Conservation (phyloP, 2,113 vertebrate species). For the Pelodiscus sinensis region DNA sequence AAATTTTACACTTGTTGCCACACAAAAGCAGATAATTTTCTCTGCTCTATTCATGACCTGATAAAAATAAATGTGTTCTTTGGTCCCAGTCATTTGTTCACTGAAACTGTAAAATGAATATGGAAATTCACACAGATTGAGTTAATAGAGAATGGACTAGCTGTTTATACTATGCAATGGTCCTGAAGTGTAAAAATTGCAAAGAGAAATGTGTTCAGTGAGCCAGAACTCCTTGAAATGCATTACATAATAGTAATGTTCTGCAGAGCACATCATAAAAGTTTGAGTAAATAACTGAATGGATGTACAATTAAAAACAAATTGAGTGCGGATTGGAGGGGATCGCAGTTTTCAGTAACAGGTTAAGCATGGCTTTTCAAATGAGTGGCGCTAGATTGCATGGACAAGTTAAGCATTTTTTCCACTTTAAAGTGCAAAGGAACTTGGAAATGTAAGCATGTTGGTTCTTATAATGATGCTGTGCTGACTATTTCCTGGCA, state of each 20-base stretch:
- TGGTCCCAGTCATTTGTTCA: not conserved
- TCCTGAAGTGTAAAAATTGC: not conserved
- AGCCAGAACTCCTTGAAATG: not conserved
- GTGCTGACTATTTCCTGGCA: slow-evolving; percentile 12
- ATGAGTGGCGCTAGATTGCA: not conserved
- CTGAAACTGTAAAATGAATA: not conserved
- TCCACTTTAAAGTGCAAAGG: slow-evolving; percentile 1
- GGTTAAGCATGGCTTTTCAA: not conserved
- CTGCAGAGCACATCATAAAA: not conserved
- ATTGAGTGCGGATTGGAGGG: not conserved
- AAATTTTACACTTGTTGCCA: not conserved
- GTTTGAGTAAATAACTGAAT: not conserved
- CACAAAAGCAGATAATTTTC: not conserved
- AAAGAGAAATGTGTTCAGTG: not conserved
- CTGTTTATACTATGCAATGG: not conserved
- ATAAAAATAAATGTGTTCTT: not conserved
- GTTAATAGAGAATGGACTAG: not conserved
- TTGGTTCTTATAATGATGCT: not conserved
- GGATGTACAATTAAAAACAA: not conserved
- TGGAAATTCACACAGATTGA: not conserved
- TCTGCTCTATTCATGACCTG: not conserved
- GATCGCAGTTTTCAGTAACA: not conserved
- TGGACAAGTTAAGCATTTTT: slow-evolving; percentile 26
- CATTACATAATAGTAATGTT: not conserved
- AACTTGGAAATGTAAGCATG: slow-evolving; percentile 18